Evolutionary conservation across 2,797 vertebrate species (phyloP), one percentile per base, ranked within the genome.

Genomic region (Trachurus trachurus): DNA sequence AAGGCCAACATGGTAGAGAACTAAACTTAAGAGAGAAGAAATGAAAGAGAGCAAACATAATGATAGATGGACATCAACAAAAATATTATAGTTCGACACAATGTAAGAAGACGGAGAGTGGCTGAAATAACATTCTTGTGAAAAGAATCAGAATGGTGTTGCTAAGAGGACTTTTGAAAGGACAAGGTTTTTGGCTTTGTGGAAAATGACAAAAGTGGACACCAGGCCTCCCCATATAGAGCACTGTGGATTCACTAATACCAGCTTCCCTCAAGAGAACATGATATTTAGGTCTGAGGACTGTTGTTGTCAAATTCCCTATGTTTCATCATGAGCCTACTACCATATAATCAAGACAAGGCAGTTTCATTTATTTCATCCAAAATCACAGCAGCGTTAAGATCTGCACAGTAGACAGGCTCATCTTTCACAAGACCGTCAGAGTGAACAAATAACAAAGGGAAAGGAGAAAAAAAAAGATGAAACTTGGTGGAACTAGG

Each of bases 81-180:
- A 66, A 65, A 56, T 26, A 67, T 66, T 22, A 15, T 31, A 57
- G 75, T 66, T 69, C 0, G 52, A 66, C 21, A 26, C 21, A 71
- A 37, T 15, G 53, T 42, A 22, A n/a, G 34, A 68, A 59, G 22
- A 66, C 16, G 40, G 21, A 6, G 21, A 42, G 11, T 40, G 11
- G 62, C 57, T 74, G 19, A 54, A 34, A 63, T 37, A 31, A 53
- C 44, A 22, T 68, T 53, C 29, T 44, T 56, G 62, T 64, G 42
- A 61, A 57, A 44, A n/a, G 60, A 56, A 59, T 45, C 6, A 74
- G 21, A 22, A 31, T 26, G 59, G 50, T 26, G 0, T 21, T 61
- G 61, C 66, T 47, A 26, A 52, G 49, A 76, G 60, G 76, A 69
- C 49, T 65, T 83, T 77, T 77, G 34, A 85, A 79, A 74, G 65